Evolutionary conservation across 2,888 invertebrate genomes (phyloP).

Genomic region (Eupelmus urozonus): DNA sequence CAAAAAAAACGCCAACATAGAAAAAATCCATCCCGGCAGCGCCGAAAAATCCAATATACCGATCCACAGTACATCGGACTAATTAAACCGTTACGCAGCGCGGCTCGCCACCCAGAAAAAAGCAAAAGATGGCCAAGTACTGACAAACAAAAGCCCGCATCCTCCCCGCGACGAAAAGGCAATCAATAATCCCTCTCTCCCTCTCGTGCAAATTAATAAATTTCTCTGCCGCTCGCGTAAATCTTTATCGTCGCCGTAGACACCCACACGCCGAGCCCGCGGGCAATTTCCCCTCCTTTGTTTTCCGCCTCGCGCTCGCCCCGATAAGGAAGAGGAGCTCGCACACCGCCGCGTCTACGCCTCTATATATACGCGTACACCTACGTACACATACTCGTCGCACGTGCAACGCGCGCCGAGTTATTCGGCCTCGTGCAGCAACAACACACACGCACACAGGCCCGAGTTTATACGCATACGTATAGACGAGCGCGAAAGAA

Average conservation of each 20-base stretch:
- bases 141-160: too few species aligned
- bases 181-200: slow-evolving; percentile 41
- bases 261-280: slow-evolving; percentile 4
- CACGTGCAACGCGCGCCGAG: slow-evolving; percentile 25
- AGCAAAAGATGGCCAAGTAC: neutral
- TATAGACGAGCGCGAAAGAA: slow-evolving; percentile 35
- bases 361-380: neutral
- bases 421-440: slow-evolving; percentile 36
- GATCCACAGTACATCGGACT: slow-evolving; percentile 9
- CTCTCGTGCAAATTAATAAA: slow-evolving; percentile 48
- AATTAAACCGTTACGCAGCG: slow-evolving; percentile 34
- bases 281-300: slow-evolving; percentile 40
- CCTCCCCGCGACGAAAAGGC: neutral
- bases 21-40: neutral
- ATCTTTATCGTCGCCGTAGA: slow-evolving; percentile 26
- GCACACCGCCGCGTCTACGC: slow-evolving; percentile 11
- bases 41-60: slow-evolving; percentile 9
- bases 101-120: neutral
- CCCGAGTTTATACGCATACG: neutral
- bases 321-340: slow-evolving; percentile 45
- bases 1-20: neutral
- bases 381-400: neutral
- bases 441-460: slow-evolving; percentile 7
- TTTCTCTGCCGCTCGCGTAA: slow-evolving; percentile 12
- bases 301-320: slow-evolving; percentile 27